Conservation (phyloP, 1,140 invertebrate species). For the Bombus polaris region DNA sequence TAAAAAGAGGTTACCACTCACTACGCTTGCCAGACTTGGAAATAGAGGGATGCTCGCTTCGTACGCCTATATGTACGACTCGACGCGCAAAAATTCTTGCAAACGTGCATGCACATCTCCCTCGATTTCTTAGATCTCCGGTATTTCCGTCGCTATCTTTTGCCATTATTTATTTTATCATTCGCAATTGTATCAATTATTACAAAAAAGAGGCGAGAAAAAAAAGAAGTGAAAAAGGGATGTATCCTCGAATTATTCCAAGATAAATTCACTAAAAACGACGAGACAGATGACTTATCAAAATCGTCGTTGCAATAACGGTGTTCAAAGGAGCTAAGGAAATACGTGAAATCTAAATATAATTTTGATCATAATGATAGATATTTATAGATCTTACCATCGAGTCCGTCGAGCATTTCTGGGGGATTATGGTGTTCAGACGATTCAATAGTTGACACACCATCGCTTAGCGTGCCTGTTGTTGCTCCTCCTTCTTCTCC, state of each 20-base stretch:
- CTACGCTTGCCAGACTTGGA: conserved; percentile 81
- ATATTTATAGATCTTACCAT: conserved; percentile 79
- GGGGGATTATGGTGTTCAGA: conserved; percentile 81
- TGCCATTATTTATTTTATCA: background rate
- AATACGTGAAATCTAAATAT: conserved; percentile 67
- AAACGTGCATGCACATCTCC: conserved; percentile 82
- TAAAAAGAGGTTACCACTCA: conserved; percentile 73
- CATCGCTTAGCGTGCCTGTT: conserved; percentile 77
- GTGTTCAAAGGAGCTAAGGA: conserved; percentile 26
- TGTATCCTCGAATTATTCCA: background rate
- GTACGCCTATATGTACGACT: conserved; percentile 79
- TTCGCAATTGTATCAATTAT: background rate
- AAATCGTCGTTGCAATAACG: background rate
- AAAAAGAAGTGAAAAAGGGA: background rate
- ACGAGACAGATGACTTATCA: background rate
- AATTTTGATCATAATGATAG: conserved; percentile 67
- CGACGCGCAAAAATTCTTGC: conserved; percentile 68
- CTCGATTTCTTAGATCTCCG: conserved; percentile 80
- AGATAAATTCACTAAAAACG: background rate
- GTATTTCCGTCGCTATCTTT: conserved; percentile 62
- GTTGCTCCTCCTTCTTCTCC: conserved; percentile 78
- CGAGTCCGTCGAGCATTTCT: conserved; percentile 82
- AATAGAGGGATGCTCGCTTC: conserved; percentile 82
- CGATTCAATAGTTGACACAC: conserved; percentile 77
- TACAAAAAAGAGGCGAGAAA: background rate